phyloP scores from a whole-genome alignment of 2,113 vertebrate species.

The Heloderma charlesbogerti region DNA sequence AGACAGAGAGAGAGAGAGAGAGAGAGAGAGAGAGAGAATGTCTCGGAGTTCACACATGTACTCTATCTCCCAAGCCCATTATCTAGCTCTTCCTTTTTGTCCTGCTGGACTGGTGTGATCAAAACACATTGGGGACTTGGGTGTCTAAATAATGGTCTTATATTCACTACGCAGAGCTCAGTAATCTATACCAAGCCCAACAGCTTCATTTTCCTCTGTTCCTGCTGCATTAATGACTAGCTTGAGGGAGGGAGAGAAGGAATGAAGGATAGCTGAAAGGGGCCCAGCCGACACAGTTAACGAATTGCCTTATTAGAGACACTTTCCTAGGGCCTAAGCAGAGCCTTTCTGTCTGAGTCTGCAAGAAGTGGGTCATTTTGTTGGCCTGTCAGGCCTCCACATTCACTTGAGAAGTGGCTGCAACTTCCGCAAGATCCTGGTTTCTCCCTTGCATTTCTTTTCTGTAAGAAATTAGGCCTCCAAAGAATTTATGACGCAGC shows the following conservation, averaged over 20 bases:
- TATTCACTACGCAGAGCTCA: constrained; percentile 67
- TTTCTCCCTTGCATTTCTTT: constrained; percentile 42
- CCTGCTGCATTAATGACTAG: constrained; percentile 79
- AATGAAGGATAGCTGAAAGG: constrained; percentile 78
- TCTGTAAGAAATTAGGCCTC: constrained; percentile 2
- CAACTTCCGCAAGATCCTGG: constrained; percentile 54
- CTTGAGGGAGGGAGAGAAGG: constrained; percentile 74
- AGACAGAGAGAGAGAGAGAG: neutral
- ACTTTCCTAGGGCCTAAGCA: constrained; percentile 80
- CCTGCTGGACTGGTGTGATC: constrained; percentile 75
- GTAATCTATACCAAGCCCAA: constrained; percentile 81
- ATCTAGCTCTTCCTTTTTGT: constrained; percentile 58
- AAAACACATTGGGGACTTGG: constrained; percentile 69
- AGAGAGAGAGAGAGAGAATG: neutral
- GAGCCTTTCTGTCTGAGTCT: constrained; percentile 80
- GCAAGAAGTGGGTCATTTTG: constrained; percentile 85
- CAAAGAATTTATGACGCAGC: neutral
- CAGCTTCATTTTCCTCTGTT: constrained; percentile 78
- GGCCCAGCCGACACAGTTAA: constrained; percentile 74
- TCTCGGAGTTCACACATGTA: neutral
- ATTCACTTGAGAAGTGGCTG: constrained; percentile 63
- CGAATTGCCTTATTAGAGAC: constrained; percentile 83
- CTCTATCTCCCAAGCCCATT: constrained; percentile 16
- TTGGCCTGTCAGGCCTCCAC: constrained; percentile 73
- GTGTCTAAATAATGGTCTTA: constrained; percentile 78